Percentiles rank a stretch among this genome's conserved stretches.
These are phyloP conservation scores for Calypte anna DNA, from an alignment of 2,113 vertebrate genomes.

Conservation along the genomic window DNA sequence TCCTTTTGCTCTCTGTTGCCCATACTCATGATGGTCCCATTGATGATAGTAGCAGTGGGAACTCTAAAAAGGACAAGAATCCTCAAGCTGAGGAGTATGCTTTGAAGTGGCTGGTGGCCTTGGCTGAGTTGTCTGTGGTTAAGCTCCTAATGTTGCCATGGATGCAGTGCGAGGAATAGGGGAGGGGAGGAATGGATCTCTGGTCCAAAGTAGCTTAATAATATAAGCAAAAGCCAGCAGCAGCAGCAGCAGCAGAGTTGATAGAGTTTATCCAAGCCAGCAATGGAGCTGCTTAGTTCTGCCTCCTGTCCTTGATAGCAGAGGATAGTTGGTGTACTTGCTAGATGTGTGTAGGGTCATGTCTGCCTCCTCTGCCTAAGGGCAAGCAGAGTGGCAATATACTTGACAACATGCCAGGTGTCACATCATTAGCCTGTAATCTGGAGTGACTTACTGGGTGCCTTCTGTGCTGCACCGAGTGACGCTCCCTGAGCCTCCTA, in stretches of 20 bases:
- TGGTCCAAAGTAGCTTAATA: slow-evolving; percentile 50
- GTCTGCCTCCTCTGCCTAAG: slow-evolving; percentile 25
- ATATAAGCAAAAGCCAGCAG: slow-evolving; percentile 32
- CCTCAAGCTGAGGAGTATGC: background rate
- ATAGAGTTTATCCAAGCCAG: slow-evolving; percentile 25
- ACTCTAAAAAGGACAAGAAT: slow-evolving; percentile 25
- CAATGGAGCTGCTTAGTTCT: slow-evolving; percentile 12
- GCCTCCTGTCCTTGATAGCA: slow-evolving; percentile 3
- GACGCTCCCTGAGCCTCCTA: background rate
- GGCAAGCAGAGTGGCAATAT: background rate
- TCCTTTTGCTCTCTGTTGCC: background rate
- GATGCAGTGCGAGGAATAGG: slow-evolving; percentile 20
- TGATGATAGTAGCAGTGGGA: slow-evolving; percentile 20
- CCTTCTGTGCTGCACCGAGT: background rate
- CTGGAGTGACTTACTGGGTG: background rate
- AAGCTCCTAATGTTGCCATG: slow-evolving; percentile 56
- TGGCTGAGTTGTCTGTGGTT: slow-evolving; percentile 7
- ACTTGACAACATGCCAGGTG: slow-evolving; percentile 26
- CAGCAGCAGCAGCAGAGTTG: background rate
- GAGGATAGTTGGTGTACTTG: background rate
- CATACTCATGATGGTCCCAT: background rate
- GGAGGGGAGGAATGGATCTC: background rate
- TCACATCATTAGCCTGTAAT: slow-evolving; percentile 39
- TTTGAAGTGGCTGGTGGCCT: slow-evolving; percentile 49
- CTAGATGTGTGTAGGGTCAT: background rate